Percentiles rank a stretch among this genome's conserved stretches.
Evolutionary conservation across 2,113 vertebrate genomes (phyloP).

Genomic region (human): GRCh38 chr20:53693501-53694000

Average conservation of each 20-base stretch:
- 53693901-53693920: too few relatives aligned
- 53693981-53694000: background rate
- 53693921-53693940: background rate
- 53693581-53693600: background rate
- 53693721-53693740: background rate
- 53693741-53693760: background rate
- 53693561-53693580: background rate
- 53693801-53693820: background rate
- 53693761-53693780: too few relatives aligned
- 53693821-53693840: background rate
- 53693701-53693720: background rate
- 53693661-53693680: background rate
- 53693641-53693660: background rate
- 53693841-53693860: background rate
- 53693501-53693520: background rate
- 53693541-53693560: background rate
- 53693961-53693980: background rate
- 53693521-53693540: rapidly evolving
- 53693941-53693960: background rate
- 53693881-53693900: background rate
- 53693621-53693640: background rate
- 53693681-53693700: background rate
- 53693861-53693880: too few relatives aligned
- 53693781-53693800: background rate
- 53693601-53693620: background rate